Evolutionary conservation across 2,113 vertebrate species (phyloP).

Genomic region (Zosterops hypoxanthus): DNA sequence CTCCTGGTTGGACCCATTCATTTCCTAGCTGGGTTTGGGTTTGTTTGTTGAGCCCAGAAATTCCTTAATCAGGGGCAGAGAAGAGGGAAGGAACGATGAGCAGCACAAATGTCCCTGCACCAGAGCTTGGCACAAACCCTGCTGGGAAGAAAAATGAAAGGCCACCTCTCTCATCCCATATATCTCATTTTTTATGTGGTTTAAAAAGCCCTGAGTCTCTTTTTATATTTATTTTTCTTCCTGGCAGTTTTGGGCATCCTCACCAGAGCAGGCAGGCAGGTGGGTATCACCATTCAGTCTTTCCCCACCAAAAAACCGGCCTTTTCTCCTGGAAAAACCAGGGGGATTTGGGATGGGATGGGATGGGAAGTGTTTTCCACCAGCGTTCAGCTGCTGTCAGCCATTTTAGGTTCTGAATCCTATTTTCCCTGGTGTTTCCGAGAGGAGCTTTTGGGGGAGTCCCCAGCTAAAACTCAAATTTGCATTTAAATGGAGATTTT

Average conservation of each 20-base stretch:
- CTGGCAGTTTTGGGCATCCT: neutral
- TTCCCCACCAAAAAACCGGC: fast-evolving
- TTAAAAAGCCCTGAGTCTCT: neutral
- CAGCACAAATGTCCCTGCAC: neutral
- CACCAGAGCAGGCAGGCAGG: fast-evolving
- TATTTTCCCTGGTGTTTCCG: conserved; percentile 67
- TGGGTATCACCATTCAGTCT: fast-evolving
- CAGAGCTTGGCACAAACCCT: neutral
- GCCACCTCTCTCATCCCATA: neutral
- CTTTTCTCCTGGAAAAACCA: neutral
- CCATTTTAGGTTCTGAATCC: conserved; percentile 65
- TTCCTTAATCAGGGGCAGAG: neutral
- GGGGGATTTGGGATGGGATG: too few species aligned
- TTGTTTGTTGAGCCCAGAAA: neutral
- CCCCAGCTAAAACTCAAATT: conserved; percentile 77
- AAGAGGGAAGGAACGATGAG: neutral
- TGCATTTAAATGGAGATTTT: conserved; percentile 85
- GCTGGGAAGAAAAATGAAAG: neutral
- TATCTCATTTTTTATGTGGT: fast-evolving
- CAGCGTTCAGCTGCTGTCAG: conserved; percentile 26
- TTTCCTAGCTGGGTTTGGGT: neutral
- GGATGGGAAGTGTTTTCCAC: neutral
- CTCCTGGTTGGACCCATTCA: neutral
- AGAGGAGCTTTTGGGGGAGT: conserved; percentile 70
- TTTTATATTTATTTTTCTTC: neutral